phyloP scores from a whole-genome alignment of 2,888 invertebrate genomes.

The Lycocerus yunnanus region DNA sequence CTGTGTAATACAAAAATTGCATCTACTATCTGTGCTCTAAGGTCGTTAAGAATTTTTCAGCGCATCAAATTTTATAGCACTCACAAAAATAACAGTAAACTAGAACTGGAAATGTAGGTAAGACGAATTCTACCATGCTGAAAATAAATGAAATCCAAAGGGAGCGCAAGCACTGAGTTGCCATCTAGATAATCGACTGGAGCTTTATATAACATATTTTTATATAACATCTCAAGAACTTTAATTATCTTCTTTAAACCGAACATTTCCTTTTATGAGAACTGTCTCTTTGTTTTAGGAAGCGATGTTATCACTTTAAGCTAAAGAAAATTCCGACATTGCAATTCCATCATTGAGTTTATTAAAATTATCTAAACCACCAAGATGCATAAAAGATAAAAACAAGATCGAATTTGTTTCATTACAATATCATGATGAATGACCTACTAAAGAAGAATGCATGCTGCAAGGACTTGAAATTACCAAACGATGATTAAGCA shows the following conservation, averaged over 20 bases:
- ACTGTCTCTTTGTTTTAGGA: background rate
- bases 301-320: background rate
- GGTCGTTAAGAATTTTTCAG: too few species aligned
- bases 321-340: background rate
- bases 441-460: background rate
- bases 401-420: background rate
- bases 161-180: background rate
- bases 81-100: background rate
- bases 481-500: slow-evolving; percentile 2
- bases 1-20: background rate
- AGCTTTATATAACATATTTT: background rate
- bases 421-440: background rate
- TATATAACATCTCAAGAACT: background rate
- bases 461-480: background rate
- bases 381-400: background rate
- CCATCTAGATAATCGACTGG: background rate
- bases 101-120: background rate
- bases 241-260: background rate
- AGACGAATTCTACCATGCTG: background rate
- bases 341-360: background rate
- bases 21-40: too few species aligned
- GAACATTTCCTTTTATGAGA: background rate
- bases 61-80: background rate
- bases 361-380: background rate
- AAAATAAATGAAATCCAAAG: background rate